A percentile compares a stretch with the other conserved stretches of the same genome.
Conservation (phyloP, 1,140 invertebrate genomes). For the Branchinecta lindahli region DNA sequence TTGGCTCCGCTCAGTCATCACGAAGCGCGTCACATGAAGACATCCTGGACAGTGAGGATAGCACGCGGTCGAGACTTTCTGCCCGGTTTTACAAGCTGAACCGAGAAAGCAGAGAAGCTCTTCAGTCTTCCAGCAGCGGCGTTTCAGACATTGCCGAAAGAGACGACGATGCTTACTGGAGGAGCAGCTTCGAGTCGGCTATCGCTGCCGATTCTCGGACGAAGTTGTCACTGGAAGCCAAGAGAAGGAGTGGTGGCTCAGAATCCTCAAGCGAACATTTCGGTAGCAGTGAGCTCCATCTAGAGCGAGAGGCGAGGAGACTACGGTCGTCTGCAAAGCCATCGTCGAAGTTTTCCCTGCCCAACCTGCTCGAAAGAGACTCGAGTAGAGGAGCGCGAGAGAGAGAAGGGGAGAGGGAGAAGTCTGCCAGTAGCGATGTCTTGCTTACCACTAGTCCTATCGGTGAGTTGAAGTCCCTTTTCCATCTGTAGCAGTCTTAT, state of each 20-base stretch:
- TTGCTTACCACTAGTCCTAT: constrained; percentile 18
- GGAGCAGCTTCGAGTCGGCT: constrained; percentile 74
- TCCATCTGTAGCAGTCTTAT: neutral
- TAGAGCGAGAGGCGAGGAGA: constrained; percentile 16
- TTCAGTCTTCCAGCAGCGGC: constrained; percentile 32
- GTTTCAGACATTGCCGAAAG: constrained; percentile 43
- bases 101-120: constrained; percentile 22
- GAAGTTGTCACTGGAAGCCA: constrained; percentile 48
- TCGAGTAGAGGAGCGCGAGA: constrained; percentile 16
- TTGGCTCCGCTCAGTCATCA: neutral
- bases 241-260: constrained; percentile 41
- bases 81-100: constrained; percentile 12
- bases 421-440: constrained; percentile 21
- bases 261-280: constrained; percentile 23
- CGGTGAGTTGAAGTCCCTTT: neutral
- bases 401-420: constrained; percentile 18
- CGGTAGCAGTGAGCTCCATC: constrained; percentile 21
- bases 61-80: neutral
- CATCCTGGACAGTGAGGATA: neutral
- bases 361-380: constrained; percentile 20
- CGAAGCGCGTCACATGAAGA: neutral
- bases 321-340: constrained; percentile 16
- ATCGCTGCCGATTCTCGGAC: constrained; percentile 64
- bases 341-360: constrained; percentile 20
- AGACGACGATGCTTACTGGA: constrained; percentile 69